A percentile compares a stretch with the other conserved stretches of the same genome.
Conservation (phyloP, 2,113 vertebrate species). For the Orcinus orca region DNA sequence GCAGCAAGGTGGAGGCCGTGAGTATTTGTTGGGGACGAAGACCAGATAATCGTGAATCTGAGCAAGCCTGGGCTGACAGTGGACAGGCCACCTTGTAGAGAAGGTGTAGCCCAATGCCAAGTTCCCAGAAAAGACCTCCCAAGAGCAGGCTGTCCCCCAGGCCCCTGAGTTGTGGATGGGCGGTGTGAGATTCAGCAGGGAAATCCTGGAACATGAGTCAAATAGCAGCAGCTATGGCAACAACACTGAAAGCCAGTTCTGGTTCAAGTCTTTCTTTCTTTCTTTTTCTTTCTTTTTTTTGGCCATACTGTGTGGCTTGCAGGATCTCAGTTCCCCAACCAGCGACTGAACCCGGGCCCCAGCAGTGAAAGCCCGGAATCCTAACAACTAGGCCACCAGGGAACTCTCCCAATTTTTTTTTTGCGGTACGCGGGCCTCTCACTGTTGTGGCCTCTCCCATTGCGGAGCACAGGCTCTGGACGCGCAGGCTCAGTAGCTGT, state of each 20-base stretch:
- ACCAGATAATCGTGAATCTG: not conserved
- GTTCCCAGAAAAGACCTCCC: not conserved
- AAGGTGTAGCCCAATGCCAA: not conserved
- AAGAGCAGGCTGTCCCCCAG: not conserved
- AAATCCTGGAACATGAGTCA: conserved; percentile 13
- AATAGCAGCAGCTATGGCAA: not conserved
- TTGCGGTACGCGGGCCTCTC: too few species aligned
- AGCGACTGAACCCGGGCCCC: not conserved
- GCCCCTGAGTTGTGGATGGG: not conserved
- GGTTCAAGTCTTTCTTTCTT: not conserved
- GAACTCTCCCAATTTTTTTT: not conserved
- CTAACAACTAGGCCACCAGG: not conserved
- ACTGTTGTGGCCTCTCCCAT: too few species aligned
- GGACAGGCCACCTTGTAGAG: not conserved
- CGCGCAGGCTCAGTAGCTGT: too few species aligned
- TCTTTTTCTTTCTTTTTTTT: not conserved
- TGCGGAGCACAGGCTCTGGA: too few species aligned
- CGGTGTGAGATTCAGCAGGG: not conserved
- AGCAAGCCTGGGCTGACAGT: not conserved
- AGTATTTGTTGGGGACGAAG: not conserved
- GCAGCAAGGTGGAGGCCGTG: not conserved
- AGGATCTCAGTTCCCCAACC: not conserved
- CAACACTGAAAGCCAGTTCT: not conserved
- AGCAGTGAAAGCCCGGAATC: not conserved
- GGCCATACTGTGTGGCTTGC: not conserved